A percentile compares a stretch with the other conserved stretches of the same genome.
phyloP scores from a whole-genome alignment of 2,113 vertebrate species.

The Enhydra lutris region DNA sequence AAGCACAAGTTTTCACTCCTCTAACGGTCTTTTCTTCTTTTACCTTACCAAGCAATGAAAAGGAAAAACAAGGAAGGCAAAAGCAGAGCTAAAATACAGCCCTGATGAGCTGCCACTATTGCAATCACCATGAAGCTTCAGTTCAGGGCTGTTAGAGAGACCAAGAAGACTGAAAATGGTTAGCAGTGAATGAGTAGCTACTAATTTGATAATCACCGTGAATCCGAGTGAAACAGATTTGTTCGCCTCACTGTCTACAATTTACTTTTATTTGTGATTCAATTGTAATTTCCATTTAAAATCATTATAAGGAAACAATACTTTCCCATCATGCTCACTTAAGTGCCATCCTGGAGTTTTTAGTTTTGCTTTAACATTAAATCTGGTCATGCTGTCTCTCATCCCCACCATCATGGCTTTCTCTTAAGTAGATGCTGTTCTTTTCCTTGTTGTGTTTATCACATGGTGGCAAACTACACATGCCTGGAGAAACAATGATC shows the following conservation, averaged over 20 bases:
- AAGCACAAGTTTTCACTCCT: neutral
- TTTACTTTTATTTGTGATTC: conserved; percentile 68
- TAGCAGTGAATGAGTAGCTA: conserved; percentile 47
- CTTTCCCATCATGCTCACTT: conserved; percentile 16
- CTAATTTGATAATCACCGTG: conserved; percentile 62
- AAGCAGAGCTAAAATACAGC: neutral
- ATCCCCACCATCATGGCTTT: neutral
- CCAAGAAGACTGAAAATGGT: neutral
- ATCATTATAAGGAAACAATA: conserved; percentile 52
- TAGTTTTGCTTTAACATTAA: neutral
- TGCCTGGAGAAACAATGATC: neutral
- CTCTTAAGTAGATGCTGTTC: neutral
- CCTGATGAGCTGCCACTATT: neutral
- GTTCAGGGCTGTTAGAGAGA: neutral
- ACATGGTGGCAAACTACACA: neutral
- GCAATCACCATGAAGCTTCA: neutral
- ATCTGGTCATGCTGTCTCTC: neutral
- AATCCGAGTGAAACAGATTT: conserved; percentile 56
- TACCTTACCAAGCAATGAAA: neutral
- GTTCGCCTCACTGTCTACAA: conserved; percentile 54
- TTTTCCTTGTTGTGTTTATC: neutral
- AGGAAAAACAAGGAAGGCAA: neutral
- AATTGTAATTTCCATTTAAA: conserved; percentile 66
- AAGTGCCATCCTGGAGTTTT: conserved; percentile 36
- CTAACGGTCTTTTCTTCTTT: neutral